Percentiles rank a stretch among this genome's conserved stretches.
phyloP scores from a whole-genome alignment of 2,113 vertebrate genomes.

The Edolisoma coerulescens region DNA sequence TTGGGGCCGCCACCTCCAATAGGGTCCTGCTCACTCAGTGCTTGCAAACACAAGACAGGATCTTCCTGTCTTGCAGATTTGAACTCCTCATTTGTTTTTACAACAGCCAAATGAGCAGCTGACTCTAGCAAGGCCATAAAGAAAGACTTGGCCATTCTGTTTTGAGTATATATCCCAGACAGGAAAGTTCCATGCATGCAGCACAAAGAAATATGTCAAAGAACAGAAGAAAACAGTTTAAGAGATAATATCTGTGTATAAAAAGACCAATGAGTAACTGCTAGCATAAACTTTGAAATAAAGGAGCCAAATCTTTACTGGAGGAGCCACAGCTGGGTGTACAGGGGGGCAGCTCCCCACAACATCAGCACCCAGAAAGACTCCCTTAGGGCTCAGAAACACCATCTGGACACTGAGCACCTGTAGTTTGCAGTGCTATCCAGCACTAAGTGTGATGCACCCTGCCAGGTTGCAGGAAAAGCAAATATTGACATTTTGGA shows the following conservation, averaged over 20 bases:
- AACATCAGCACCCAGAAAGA: neutral
- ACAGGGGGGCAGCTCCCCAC: neutral
- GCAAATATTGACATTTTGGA: conserved; percentile 49
- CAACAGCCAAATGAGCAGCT: neutral
- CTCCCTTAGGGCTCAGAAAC: neutral
- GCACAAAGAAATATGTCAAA: neutral
- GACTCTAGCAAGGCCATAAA: neutral
- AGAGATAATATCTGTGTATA: neutral
- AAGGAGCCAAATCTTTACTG: neutral
- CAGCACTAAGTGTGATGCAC: neutral
- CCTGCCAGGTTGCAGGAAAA: neutral
- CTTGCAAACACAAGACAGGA: neutral
- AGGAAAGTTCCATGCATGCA: neutral
- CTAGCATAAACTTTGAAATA: neutral
- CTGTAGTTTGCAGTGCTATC: neutral
- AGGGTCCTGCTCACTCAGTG: neutral
- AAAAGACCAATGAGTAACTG: neutral
- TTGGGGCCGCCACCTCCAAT: neutral
- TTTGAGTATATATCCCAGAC: rapidly evolving
- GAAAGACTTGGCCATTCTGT: neutral
- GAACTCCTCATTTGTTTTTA: neutral
- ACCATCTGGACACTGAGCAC: neutral
- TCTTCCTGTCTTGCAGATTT: neutral
- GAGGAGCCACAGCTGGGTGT: neutral
- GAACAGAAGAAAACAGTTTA: neutral